Evolutionary conservation across 1,140 invertebrate species (phyloP).

Genomic region (Musca vetustissima): DNA sequence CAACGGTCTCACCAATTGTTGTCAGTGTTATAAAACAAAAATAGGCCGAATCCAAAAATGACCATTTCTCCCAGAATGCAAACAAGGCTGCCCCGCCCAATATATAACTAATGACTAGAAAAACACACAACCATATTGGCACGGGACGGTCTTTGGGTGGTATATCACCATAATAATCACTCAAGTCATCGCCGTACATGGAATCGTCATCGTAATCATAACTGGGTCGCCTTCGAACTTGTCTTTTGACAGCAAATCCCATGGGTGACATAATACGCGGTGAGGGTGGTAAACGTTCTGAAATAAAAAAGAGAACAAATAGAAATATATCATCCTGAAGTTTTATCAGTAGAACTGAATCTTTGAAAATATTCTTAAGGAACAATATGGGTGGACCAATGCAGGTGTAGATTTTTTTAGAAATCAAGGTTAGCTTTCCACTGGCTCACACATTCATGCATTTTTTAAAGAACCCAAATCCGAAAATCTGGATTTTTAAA

Average conservation of each 20-base stretch:
- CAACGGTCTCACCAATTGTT: slow-evolving; percentile 70
- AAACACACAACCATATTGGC: slow-evolving; percentile 88
- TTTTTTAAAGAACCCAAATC: too few species aligned
- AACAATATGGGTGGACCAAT: too few species aligned
- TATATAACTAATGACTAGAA: slow-evolving; percentile 86
- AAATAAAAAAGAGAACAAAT: not conserved
- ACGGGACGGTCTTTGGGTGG: slow-evolving; percentile 63
- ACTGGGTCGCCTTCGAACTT: slow-evolving; percentile 48
- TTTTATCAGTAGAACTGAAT: too few species aligned
- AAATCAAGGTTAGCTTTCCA: too few species aligned
- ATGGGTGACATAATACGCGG: slow-evolving; percentile 70
- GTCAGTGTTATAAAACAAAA: slow-evolving; percentile 96
- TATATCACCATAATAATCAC: slow-evolving; percentile 52
- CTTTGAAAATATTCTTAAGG: too few species aligned
- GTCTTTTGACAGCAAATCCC: slow-evolving; percentile 65
- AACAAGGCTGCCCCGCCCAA: slow-evolving; percentile 85
- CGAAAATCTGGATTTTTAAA: too few species aligned
- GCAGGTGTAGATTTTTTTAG: too few species aligned
- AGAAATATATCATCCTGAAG: too few species aligned
- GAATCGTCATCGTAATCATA: slow-evolving; percentile 55
- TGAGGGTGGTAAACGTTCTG: slow-evolving; percentile 54
- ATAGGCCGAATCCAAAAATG: slow-evolving; percentile 87
- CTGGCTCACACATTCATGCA: too few species aligned
- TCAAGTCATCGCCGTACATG: slow-evolving; percentile 60
- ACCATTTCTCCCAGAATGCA: slow-evolving; percentile 84